These are phyloP conservation scores for Xiphorhynchus elegans DNA, from an alignment of 2,113 vertebrate genomes.

Conservation along the genomic window DNA sequence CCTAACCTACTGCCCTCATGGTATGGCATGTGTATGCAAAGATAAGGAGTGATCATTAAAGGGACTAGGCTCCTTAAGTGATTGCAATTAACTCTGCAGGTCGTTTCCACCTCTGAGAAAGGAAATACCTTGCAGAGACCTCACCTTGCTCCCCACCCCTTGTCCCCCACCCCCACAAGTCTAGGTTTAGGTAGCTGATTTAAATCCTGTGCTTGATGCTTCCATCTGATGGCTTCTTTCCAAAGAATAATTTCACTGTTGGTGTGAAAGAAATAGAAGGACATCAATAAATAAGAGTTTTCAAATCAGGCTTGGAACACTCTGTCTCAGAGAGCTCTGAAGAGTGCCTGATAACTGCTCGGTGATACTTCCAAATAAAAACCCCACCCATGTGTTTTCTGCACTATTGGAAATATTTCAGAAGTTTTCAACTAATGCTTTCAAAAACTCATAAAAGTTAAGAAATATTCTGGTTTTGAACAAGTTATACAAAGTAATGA, in stretches of 20 bases:
- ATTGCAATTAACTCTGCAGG: neutral
- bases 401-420: neutral
- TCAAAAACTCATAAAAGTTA: neutral
- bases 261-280: neutral
- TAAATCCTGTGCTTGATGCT: neutral
- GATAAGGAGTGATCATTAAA: neutral
- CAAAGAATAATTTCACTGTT: neutral
- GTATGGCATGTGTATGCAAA: neutral
- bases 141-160: neutral
- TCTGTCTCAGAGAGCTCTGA: neutral
- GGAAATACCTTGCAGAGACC: neutral
- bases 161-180: accelerated
- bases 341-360: neutral
- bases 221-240: neutral
- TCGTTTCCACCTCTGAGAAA: neutral
- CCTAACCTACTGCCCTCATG: neutral
- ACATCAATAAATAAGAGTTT: neutral
- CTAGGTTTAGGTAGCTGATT: neutral
- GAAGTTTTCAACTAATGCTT: neutral
- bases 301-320: neutral
- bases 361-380: neutral
- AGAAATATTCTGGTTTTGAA: neutral
- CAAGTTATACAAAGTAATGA: neutral
- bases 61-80: neutral
- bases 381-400: neutral